phyloP scores from a whole-genome alignment of 2,797 vertebrate genomes.

The Melanotaenia maccullochi region DNA sequence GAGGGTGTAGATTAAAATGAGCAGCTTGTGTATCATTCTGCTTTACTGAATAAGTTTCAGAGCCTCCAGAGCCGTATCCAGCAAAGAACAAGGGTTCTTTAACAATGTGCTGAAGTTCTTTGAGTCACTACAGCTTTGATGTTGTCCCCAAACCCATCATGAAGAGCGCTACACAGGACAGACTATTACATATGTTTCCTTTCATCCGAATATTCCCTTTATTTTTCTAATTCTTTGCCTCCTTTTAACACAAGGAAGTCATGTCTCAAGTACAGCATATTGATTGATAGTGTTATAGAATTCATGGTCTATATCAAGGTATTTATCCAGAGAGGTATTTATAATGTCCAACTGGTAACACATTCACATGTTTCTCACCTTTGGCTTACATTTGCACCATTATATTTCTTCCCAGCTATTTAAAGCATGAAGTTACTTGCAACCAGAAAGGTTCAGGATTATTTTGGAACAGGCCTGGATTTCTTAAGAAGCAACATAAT shows the following conservation, averaged over 20 bases:
- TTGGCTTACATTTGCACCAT: neutral
- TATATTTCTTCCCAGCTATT: conserved; percentile 14
- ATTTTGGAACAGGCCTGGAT: conserved; percentile 33
- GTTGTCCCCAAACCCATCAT: neutral
- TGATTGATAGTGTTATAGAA: conserved; percentile 3
- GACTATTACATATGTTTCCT: neutral
- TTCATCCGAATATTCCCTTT: neutral
- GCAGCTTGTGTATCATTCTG: too few species aligned
- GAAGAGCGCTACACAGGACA: neutral
- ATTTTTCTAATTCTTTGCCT: neutral
- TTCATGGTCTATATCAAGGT: neutral
- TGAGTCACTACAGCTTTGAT: neutral
- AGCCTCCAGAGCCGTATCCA: neutral
- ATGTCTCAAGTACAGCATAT: conserved; percentile 6
- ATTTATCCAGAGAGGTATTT: conserved; percentile 25
- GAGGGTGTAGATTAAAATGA: neutral
- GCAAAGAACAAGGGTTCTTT: too few species aligned
- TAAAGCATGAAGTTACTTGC: conserved; percentile 1
- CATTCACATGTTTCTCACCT: neutral
- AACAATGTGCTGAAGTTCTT: neutral
- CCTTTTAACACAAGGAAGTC: conserved; percentile 13
- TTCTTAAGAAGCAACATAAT: conserved; percentile 39
- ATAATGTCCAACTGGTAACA: conserved; percentile 2
- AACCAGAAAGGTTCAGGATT: conserved; percentile 20
- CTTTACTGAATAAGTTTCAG: neutral